Evolutionary conservation across 2,888 invertebrate species (phyloP).

Genomic region (Mactromeris polynyma): DNA sequence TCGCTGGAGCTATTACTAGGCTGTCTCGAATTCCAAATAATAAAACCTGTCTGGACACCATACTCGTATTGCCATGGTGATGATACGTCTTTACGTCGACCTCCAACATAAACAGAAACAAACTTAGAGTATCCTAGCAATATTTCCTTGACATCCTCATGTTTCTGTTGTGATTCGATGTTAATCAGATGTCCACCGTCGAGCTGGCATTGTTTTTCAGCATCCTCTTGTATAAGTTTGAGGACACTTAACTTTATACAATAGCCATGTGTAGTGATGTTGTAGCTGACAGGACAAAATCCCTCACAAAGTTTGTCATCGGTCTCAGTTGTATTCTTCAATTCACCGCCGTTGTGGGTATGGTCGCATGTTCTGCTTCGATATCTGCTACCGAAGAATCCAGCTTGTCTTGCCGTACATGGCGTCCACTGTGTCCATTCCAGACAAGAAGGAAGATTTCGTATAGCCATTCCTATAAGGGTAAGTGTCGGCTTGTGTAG

Average conservation of each 20-base stretch:
- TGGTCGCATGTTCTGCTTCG: not conserved
- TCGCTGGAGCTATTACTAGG: not conserved
- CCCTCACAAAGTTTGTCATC: not conserved
- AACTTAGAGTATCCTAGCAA: not conserved
- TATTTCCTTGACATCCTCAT: not conserved
- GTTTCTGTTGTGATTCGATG: conserved; percentile 13
- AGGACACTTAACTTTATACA: not conserved
- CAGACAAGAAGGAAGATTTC: not conserved
- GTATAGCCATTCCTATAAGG: not conserved
- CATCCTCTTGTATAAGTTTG: not conserved
- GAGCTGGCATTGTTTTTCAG: not conserved
- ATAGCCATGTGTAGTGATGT: conserved; percentile 4
- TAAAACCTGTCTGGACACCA: not conserved
- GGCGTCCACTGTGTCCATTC: not conserved
- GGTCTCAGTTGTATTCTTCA: not conserved
- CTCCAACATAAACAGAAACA: not conserved
- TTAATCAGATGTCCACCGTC: conserved; percentile 26
- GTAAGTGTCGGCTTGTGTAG: not conserved
- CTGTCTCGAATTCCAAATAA: not conserved
- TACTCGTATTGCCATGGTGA: conserved; percentile 10
- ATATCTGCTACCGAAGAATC: not conserved
- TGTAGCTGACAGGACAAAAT: conserved; percentile 14
- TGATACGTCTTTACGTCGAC: not conserved
- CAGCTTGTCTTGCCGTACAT: not conserved
- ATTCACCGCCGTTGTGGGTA: not conserved